These are phyloP conservation scores for Rhinoraja longicauda DNA, from an alignment of 2,797 vertebrate genomes.

Conservation along the genomic window DNA sequence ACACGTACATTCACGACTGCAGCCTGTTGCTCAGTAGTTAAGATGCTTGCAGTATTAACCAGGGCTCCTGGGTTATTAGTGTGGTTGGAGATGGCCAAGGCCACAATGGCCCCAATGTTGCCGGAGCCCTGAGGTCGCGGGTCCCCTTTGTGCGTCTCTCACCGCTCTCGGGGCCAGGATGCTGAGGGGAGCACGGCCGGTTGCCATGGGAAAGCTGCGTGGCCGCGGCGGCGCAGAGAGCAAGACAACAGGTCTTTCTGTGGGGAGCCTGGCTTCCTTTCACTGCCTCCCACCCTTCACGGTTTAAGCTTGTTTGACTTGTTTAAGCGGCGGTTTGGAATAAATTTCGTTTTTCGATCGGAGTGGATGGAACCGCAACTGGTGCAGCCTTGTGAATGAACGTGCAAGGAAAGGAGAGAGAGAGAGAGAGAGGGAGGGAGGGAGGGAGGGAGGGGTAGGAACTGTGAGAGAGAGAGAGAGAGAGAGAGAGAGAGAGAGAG, in stretches of 20 bases:
- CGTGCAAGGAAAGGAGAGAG: background rate
- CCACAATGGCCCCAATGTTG: constrained; percentile 25
- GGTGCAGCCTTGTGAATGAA: background rate
- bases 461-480: background rate
- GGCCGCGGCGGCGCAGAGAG: background rate
- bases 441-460: background rate
- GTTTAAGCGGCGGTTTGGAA: constrained; percentile 57
- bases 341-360: background rate
- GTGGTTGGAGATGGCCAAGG: background rate
- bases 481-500: background rate
- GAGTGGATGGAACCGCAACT: background rate
- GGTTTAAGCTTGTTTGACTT: constrained; percentile 49
- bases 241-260: constrained; percentile 64
- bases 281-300: background rate
- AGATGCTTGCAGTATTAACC: background rate
- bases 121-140: constrained; percentile 47
- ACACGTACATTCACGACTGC: background rate
- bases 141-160: constrained; percentile 49
- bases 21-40: background rate
- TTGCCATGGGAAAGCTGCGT: constrained; percentile 67
- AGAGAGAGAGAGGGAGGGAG: no score
- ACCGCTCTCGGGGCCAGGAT: constrained; percentile 65
- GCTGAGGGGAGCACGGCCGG: constrained; percentile 55
- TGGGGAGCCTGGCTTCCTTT: constrained; percentile 43
- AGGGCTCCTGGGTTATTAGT: background rate